Evolutionary conservation across 2,888 invertebrate species (phyloP), one percentile per base, ranked within the genome.

Genomic region (Piscicola geometra): DNA sequence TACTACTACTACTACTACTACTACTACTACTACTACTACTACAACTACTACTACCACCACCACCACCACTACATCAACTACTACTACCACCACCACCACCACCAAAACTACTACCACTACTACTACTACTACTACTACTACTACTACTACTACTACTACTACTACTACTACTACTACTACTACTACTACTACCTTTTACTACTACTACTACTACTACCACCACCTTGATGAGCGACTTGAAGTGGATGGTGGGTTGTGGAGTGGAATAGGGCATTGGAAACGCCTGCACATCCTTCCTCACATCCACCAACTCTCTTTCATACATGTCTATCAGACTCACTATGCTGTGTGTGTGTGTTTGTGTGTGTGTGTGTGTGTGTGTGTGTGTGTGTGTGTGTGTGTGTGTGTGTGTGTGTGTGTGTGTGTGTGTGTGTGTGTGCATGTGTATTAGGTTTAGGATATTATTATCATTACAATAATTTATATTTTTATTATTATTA

Each of bases 201-300:
- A 50, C 15, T 21, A 21, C 52, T 50, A 15, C 15, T 50, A 50
- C 21, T 15, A 15, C 15, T 50, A 21, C 21, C 15, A 15, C 15
- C 21, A 68, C 35, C 33, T 33, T 68, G 79, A 81, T 12, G 78
- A 82, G 71, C 80, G 82, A 81, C 82, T 82, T 83, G 47, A 71
- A 71, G 41, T 71, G 28, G 21, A 41, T 71, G 71, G 36, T 41
- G 71, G 30, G 30, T 36, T 35, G 36, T 36, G 32, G 66, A 9
- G 35, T 30, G 25, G 36, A 35, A 21, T 36, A 25, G 35, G 1
- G 68, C 68, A 33, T 30, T 1, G 30, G 35, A 35, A 33, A 36
- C 1, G 9, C 3, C 21, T 9, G 33, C 25, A n/a, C 41, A 15
- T 25, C 9, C 36, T 18, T 69, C 41, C 9, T 1, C 9, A 69